Evolutionary conservation across 2,888 invertebrate genomes (phyloP).

Genomic region (Monochamus alternatus): DNA sequence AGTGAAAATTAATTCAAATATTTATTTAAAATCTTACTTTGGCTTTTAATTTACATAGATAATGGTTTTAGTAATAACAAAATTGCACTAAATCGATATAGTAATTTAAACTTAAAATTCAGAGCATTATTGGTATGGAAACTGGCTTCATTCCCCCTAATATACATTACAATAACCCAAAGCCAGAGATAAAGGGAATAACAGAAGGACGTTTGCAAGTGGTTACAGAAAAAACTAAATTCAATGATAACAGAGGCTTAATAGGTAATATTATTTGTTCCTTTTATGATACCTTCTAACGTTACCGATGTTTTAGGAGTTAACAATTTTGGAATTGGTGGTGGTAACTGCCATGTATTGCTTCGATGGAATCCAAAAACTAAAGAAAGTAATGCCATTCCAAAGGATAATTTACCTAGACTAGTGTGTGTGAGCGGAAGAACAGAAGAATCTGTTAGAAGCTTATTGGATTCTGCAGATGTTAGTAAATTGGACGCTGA

Average conservation of each 20-base stretch:
- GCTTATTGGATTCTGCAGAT: slow-evolving; percentile 77
- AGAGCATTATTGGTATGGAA: slow-evolving; percentile 78
- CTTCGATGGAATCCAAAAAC: slow-evolving; percentile 76
- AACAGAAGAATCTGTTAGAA: slow-evolving; percentile 82
- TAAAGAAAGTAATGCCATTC: slow-evolving; percentile 77
- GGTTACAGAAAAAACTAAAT: slow-evolving; percentile 80
- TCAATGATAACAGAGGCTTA: slow-evolving; percentile 78
- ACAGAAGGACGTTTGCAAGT: slow-evolving; percentile 79
- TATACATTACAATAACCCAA: slow-evolving; percentile 77
- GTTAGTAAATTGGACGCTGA: slow-evolving; percentile 67
- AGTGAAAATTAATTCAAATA: background rate
- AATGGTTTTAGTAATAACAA: too few relatives aligned
- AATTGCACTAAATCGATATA: too few relatives aligned
- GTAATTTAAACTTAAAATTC: background rate
- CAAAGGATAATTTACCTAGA: slow-evolving; percentile 80
- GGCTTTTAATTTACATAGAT: background rate
- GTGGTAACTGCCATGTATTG: slow-evolving; percentile 85
- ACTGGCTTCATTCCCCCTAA: slow-evolving; percentile 88
- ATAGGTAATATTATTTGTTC: slow-evolving; percentile 70
- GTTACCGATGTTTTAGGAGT: slow-evolving; percentile 77
- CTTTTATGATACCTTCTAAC: background rate
- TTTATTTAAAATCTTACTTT: background rate
- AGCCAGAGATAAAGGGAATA: slow-evolving; percentile 75
- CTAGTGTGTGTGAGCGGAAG: slow-evolving; percentile 85
- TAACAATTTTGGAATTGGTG: slow-evolving; percentile 96